Conservation (phyloP, 2,113 vertebrate species). For the Shinisaurus crocodilurus region DNA sequence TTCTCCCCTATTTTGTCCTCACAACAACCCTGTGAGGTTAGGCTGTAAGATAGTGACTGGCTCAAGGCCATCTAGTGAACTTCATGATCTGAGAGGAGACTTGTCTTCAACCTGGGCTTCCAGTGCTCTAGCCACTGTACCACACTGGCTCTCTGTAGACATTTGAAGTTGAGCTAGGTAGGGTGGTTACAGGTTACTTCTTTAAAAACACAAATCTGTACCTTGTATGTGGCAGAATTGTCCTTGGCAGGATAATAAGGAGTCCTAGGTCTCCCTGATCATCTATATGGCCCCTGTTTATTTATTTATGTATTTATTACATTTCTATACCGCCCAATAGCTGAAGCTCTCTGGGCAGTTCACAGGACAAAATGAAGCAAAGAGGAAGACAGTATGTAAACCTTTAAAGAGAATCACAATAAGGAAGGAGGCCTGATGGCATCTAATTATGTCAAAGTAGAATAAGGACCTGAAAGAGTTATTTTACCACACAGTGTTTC, state of each 20-base stretch:
- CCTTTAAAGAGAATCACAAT: slow-evolving; percentile 23
- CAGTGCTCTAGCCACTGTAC: not conserved
- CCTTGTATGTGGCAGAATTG: not conserved
- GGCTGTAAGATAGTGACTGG: not conserved
- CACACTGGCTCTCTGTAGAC: not conserved
- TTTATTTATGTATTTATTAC: too few relatives aligned
- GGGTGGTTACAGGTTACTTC: not conserved
- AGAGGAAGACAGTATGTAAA: not conserved
- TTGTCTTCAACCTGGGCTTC: not conserved
- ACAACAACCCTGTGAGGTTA: not conserved
- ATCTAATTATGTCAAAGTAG: slow-evolving; percentile 20
- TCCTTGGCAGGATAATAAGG: not conserved
- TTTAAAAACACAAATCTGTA: not conserved
- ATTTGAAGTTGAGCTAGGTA: not conserved
- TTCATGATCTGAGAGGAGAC: not conserved
- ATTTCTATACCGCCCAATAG: too few relatives aligned
- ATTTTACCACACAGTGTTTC: slow-evolving; percentile 59
- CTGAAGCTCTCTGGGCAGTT: too few relatives aligned
- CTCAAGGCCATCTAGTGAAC: not conserved
- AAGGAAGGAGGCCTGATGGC: not conserved
- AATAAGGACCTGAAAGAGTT: slow-evolving; percentile 24
- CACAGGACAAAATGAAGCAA: not conserved
- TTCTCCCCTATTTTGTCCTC: not conserved
- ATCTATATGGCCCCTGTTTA: not conserved
- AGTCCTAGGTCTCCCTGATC: not conserved